These are phyloP conservation scores for Brachypodius melanocephalos DNA, from an alignment of 2,113 vertebrate species.

Conservation along the genomic window DNA sequence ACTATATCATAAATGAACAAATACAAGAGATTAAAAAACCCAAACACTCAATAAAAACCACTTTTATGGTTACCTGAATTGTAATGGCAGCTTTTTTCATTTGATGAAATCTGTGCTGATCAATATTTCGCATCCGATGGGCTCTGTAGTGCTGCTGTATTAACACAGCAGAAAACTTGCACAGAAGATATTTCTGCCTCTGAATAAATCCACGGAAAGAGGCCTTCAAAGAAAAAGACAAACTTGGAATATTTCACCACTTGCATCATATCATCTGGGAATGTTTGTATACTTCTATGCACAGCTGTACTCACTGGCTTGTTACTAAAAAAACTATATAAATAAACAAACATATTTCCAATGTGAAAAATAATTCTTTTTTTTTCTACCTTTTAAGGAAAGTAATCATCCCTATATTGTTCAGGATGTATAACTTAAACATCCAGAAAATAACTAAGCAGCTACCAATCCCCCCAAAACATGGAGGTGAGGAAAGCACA, in stretches of 20 bases:
- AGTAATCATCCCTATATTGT: neutral
- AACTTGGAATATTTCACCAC: neutral
- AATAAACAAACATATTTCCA: neutral
- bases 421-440: neutral
- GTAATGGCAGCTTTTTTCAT: conserved; percentile 46
- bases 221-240: conserved; percentile 37
- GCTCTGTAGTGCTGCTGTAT: conserved; percentile 69
- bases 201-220: conserved; percentile 62
- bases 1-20: neutral
- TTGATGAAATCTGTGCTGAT: conserved; percentile 36
- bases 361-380: neutral
- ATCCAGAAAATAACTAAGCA: neutral
- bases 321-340: neutral
- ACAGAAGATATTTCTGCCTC: conserved; percentile 48
- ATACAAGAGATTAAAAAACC: neutral
- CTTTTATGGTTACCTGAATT: conserved; percentile 62
- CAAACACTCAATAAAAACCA: neutral
- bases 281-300: neutral
- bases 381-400: neutral
- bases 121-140: conserved; percentile 20
- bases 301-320: neutral
- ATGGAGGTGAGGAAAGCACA: neutral
- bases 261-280: neutral
- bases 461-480: neutral
- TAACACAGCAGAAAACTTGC: conserved; percentile 17